A percentile compares a stretch with the other conserved stretches of the same genome.
Conservation (phyloP, 2,113 vertebrate species). For the Clarias gariepinus region DNA sequence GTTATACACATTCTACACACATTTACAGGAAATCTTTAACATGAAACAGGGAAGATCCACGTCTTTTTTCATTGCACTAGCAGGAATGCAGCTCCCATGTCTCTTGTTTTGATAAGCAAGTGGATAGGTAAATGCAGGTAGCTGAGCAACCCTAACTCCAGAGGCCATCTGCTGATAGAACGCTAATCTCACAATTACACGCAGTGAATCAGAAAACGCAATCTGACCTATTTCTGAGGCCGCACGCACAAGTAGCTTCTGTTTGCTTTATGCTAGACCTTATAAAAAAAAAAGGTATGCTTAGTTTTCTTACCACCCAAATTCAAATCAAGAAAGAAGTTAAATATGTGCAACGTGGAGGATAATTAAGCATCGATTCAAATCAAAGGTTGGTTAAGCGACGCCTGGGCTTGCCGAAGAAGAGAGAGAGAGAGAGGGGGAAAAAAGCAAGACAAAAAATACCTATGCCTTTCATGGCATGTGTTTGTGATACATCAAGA, state of each 20-base stretch:
- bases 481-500: slow-evolving; percentile 29
- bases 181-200: slow-evolving; percentile 56
- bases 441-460: slow-evolving; percentile 5
- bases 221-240: slow-evolving; percentile 61
- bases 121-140: slow-evolving; percentile 20
- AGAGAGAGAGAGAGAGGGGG: slow-evolving; percentile 9
- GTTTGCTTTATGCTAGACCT: background rate
- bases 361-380: slow-evolving; percentile 19
- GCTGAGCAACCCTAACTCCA: background rate
- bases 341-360: slow-evolving; percentile 13
- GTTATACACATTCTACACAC: background rate
- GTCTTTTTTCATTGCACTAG: background rate
- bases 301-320: background rate
- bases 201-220: slow-evolving; percentile 47
- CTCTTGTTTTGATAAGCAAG: slow-evolving; percentile 1
- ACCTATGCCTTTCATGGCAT: slow-evolving; percentile 24
- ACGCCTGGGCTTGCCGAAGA: slow-evolving; percentile 20
- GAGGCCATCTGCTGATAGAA: slow-evolving; percentile 33
- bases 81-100: slow-evolving; percentile 11
- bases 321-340: background rate
- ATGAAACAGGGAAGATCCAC: background rate
- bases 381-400: slow-evolving; percentile 10
- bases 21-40: slow-evolving; percentile 3
- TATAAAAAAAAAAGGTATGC: background rate
- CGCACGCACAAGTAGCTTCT: slow-evolving; percentile 52